Evolutionary conservation across 2,113 vertebrate species (phyloP).

Genomic region (Aegithalos caudatus): DNA sequence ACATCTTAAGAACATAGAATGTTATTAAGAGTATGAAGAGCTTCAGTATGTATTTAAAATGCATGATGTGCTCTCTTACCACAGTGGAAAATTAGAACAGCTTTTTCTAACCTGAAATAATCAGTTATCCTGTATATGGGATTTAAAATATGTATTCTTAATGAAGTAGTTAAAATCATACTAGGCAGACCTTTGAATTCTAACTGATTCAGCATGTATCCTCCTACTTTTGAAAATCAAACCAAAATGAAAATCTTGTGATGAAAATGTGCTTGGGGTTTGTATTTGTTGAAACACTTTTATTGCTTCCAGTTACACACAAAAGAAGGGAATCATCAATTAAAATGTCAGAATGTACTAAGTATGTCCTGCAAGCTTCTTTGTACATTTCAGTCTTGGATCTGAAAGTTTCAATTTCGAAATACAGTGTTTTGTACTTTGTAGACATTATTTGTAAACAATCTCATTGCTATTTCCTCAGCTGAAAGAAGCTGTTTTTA

Average conservation of each 20-base stretch:
- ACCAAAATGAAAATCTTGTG: neutral
- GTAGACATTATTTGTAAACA: neutral
- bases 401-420: neutral
- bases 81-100: neutral
- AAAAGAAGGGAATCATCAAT: neutral
- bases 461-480: neutral
- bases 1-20: neutral
- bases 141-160: neutral
- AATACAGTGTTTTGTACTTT: neutral
- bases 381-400: neutral
- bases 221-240: neutral
- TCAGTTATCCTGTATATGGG: neutral
- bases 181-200: neutral
- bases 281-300: neutral
- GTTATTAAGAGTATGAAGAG: neutral
- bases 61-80: constrained; percentile 43
- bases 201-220: neutral
- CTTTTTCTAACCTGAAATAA: constrained; percentile 28
- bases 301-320: neutral
- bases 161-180: neutral
- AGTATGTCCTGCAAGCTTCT: neutral
- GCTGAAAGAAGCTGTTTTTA: neutral
- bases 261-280: neutral
- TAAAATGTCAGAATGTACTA: neutral
- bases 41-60: constrained; percentile 23